A percentile compares a stretch with the other conserved stretches of the same genome.
phyloP scores from a whole-genome alignment of 2,888 invertebrate species.

The Melitaea athalia region DNA sequence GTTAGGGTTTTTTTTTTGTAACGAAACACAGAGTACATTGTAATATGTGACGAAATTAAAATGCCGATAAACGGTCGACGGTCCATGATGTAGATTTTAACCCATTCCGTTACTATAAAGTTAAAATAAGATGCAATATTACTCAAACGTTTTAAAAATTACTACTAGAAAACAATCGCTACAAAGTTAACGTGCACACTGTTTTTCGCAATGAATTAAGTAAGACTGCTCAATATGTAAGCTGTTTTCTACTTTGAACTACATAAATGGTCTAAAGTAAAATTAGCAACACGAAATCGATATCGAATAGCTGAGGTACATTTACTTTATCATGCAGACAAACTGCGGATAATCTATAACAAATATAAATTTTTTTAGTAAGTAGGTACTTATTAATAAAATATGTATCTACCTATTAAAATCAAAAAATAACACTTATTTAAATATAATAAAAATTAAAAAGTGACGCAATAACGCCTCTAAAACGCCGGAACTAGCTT shows the following conservation, averaged over 20 bases:
- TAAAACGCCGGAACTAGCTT: constrained; percentile 35
- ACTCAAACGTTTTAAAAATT: not conserved
- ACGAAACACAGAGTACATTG: too few relatives aligned
- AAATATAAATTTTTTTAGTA: not conserved
- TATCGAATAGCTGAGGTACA: constrained; percentile 21
- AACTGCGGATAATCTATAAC: not conserved
- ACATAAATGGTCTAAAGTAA: constrained; percentile 33
- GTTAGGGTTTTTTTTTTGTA: too few relatives aligned
- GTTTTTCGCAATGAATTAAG: constrained; percentile 7
- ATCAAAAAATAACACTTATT: not conserved
- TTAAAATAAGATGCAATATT: too few relatives aligned
- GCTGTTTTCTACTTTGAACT: constrained; percentile 25
- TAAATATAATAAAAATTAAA: constrained; percentile 4
- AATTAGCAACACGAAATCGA: constrained; percentile 36
- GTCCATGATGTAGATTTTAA: too few relatives aligned
- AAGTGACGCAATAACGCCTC: constrained; percentile 24
- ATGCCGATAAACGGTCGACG: too few relatives aligned
- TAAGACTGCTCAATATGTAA: constrained; percentile 8
- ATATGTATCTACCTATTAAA: not conserved
- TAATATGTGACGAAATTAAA: too few relatives aligned
- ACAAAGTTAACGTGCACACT: not conserved
- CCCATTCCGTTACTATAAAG: too few relatives aligned
- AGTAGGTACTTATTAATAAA: not conserved
- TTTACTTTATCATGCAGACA: not conserved
- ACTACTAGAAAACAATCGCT: not conserved